These are phyloP conservation scores for Bergia puertoricense DNA, from an alignment of 92 coral and sea anemone genomes.

Conservation along the genomic window DNA sequence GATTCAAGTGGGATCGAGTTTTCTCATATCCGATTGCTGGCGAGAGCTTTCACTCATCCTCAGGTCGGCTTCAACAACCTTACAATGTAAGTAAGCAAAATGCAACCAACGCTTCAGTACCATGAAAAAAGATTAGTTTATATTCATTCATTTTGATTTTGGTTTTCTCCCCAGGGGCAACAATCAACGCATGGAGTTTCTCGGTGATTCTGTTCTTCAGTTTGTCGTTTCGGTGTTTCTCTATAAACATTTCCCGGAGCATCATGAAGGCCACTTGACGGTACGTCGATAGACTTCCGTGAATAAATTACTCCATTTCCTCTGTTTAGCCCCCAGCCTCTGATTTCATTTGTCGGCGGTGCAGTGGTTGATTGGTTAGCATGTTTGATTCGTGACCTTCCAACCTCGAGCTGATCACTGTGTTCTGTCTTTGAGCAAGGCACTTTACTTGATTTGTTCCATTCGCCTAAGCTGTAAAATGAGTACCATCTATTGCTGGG, in stretches of 20 bases:
- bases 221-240: constrained; percentile 91
- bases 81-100: constrained; percentile 76
- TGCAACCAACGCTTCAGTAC: neutral
- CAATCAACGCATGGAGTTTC: constrained; percentile 96
- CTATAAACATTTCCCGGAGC: constrained; percentile 93
- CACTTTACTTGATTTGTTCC: no score
- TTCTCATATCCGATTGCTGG: constrained; percentile 92
- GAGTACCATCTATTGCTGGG: no score
- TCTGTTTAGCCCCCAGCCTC: neutral
- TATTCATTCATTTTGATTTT: neutral
- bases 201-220: constrained; percentile 95
- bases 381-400: no score
- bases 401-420: no score
- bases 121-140: neutral
- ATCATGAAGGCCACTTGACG: constrained; percentile 99
- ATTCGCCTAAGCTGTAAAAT: no score
- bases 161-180: constrained; percentile 72
- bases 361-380: no score
- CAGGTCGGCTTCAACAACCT: constrained; percentile 97
- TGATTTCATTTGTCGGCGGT: no score
- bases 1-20: constrained; percentile 82
- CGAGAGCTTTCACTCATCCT: constrained; percentile 97
- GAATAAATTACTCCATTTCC: neutral
- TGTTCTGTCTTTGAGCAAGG: no score
- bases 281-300: constrained; percentile 44